These are phyloP conservation scores for Pogonognathellus flavescens DNA, from an alignment of 1,140 invertebrate genomes.

Conservation along the genomic window DNA sequence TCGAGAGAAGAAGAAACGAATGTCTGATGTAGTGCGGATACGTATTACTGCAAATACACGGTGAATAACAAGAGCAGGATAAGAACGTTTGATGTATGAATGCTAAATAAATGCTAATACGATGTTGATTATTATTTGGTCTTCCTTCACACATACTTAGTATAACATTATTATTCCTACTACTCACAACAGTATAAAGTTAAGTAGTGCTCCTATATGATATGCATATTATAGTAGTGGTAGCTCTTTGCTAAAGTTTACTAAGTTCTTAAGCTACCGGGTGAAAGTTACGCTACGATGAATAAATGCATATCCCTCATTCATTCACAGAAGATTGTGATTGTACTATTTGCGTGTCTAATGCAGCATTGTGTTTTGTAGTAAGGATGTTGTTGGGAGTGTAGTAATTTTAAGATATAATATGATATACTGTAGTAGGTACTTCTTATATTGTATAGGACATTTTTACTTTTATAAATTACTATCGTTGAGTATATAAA, in stretches of 20 bases:
- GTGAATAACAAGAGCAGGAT: background rate
- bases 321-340: constrained; percentile 2
- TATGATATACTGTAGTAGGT: too few relatives aligned
- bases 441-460: too few relatives aligned
- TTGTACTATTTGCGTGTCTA: too few relatives aligned
- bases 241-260: background rate
- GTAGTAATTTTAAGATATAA: too few relatives aligned
- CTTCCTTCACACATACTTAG: background rate
- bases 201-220: background rate
- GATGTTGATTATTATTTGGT: constrained; percentile 7
- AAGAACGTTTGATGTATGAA: background rate
- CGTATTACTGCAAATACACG: background rate
- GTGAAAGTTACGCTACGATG: constrained; percentile 50
- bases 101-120: background rate
- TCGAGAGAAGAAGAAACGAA: constrained; percentile 16
- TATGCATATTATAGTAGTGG: background rate
- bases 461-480: too few relatives aligned
- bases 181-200: background rate
- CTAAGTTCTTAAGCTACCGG: constrained; percentile 19
- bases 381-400: too few relatives aligned
- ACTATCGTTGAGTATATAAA: too few relatives aligned
- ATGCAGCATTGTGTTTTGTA: too few relatives aligned
- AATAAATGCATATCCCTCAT: constrained; percentile 19
- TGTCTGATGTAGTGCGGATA: background rate
- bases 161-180: background rate